Evolutionary conservation across 2,888 invertebrate species (phyloP), one percentile per base, ranked within the genome.

Genomic region (Oscheius sp.): DNA sequence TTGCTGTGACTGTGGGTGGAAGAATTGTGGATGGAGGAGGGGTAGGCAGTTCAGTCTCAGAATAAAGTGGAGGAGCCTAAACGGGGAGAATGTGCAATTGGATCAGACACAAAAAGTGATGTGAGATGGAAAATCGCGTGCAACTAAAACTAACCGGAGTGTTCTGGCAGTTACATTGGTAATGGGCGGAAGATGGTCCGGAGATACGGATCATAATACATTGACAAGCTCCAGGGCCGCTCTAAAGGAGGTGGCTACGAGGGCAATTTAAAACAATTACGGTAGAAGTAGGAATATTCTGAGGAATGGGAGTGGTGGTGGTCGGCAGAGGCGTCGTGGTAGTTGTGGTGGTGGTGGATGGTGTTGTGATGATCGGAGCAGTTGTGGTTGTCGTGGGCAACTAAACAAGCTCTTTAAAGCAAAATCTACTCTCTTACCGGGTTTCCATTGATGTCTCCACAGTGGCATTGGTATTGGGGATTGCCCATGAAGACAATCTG

Each of bases 201-300:
- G 79, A 76, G 58, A 83, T 83, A 46, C 79, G 75, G 71, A 83
- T 83, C 83, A 83, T 83, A 70, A 83, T 81, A 72, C 83, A 83
- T 49, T 79, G 79, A 64, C 83, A 83, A 35, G 66, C 68, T 43
- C 72, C 64, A 16, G 45, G 18, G 16, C 74, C 74, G 23, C 53
- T 46, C 49, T 61, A 66, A 66, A 66, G 18, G 21, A 66, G n/a
- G 25, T 41, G 12, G 27, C 41, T 35, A 27, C 29, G 23, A 7
- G 2, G 9, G 9, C 12, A 7, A 59, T 13, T 7, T 5, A 13
- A 18, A 5, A 13, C 12, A 5, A 23, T 63, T 23, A 25, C 25
- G 16, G 49, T 35, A 1, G 68, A 49, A 29, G 53, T 68, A n/a
- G 68, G 63, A 9, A 58, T 29, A 2, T 41, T 18, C 45, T 61